Base-by-base conservation (phyloP, 2,113 vertebrate genomes). In the Sprattus sprattus region DNA sequence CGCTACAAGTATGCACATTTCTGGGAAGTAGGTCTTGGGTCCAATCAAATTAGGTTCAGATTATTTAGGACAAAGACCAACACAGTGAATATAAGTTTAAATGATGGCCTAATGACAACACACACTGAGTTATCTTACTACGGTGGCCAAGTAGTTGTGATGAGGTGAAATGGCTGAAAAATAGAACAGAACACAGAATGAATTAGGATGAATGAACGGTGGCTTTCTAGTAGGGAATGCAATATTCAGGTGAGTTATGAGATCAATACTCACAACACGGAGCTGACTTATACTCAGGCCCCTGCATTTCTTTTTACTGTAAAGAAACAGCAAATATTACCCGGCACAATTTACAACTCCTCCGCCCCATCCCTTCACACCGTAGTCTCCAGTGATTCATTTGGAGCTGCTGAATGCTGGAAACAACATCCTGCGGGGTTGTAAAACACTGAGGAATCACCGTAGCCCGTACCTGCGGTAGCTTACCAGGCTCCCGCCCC, bases 261-360 rank as follows among this genome's bases (percentile, higher is more conserved):
- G 10, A 78, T 78, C 28, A 39, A 78, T 78, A 39, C 28, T 39
- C 15, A 0, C 71, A 78, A 78, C 32, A 39, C 32, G 32, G 28
- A 5, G 28, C 71, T 78, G 71, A 78, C 71, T 78, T 78, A 78
- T 15, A 78, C 11, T 39, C 11, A 1, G 28, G 25, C 10, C 13
- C 32, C 71, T 39, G 71, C 28, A 4, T 78, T 44, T 15, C 32
- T 39, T 16, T 78, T 39, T 78, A 78, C 71, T 78, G 25, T 78
- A 39, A 78, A 78, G 28, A 78, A 78, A 78, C 71, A 16, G 71
- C 71, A 78, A 44, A 78, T 78, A 78, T 78, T 15, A 39, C 13
- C 15, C 10, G 71, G 6, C 71, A 39, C 28, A 78, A 78, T 78
- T 78, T 78, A 78, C 71, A 18, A 15, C 28, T 5, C 13, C 1